A percentile compares a stretch with the other conserved stretches of the same genome.
phyloP scores from a whole-genome alignment of 2,797 vertebrate species.

The Girardinus metallicus region DNA sequence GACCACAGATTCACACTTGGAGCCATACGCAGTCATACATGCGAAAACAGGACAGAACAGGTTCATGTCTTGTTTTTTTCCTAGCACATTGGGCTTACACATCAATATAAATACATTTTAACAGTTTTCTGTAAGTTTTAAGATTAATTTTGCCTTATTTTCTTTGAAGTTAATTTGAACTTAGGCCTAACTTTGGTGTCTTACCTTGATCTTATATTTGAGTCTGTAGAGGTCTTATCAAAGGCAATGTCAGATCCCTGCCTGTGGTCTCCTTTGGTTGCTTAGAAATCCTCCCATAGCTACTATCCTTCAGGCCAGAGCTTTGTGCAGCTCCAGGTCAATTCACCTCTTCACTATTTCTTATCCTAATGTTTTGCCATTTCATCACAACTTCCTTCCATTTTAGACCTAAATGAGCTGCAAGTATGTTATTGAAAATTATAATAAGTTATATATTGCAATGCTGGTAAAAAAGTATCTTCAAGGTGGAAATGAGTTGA shows the following conservation, averaged over 20 bases:
- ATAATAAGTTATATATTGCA: neutral
- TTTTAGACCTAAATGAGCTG: neutral
- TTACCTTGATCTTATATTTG: neutral
- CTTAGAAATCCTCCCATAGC: slow-evolving; percentile 9
- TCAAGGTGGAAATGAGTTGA: neutral
- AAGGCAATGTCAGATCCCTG: slow-evolving; percentile 18
- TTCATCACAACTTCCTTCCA: neutral
- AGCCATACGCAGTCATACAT: neutral
- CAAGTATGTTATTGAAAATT: neutral
- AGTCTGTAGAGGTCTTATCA: neutral
- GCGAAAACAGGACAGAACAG: neutral
- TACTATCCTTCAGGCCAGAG: neutral
- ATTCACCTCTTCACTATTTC: neutral
- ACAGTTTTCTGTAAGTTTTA: neutral
- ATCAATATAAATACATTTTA: neutral
- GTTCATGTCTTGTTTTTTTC: neutral
- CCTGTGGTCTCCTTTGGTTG: slow-evolving; percentile 20
- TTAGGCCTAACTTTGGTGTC: neutral
- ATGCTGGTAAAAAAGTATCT: neutral
- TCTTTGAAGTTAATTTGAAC: slow-evolving; percentile 4
- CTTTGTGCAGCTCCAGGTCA: neutral
- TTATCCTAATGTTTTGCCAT: neutral
- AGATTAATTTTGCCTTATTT: neutral
- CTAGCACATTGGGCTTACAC: neutral
- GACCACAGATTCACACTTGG: slow-evolving; percentile 22